Base-by-base conservation (phyloP, 2,113 vertebrate genomes). In the Aythya baeri region DNA sequence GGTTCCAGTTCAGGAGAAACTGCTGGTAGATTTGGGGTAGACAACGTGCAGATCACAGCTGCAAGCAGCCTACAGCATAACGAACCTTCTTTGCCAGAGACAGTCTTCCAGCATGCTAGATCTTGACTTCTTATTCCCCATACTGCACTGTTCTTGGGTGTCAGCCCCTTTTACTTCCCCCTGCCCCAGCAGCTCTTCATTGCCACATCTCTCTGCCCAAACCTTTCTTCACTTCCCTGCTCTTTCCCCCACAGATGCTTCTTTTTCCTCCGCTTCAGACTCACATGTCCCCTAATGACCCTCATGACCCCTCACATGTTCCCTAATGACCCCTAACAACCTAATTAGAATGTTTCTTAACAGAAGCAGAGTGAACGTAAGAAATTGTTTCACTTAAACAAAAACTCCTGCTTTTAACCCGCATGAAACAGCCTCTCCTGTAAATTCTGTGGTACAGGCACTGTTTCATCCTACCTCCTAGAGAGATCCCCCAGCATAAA, bases 1-100 rank as follows among this genome's bases (percentile, higher is more conserved):
- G 46, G 75, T 91, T 95, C 85, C 75, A 94, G 76, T 86, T 93
- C 61, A 52, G 85, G 61, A 94, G 95, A 91, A 94, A 86, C 38
- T 80, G 68, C 75, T 93, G 75, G 71, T 91, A 76, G 82, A 80
- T 74, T 74, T 80, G 67, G 71, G 79, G 80, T 62, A 86, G 88
- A 55, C 78, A 85, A 65, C 1, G 0, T 67, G 55, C 36, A 93
- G 82, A 80, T 70, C 71, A 83, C 3, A 34, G 70, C 91, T 91
- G 31, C 46, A 21, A 67, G 67, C 67, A 93, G 87, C 67, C 87
- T 93, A 66, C 54, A 91, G 86, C 44, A 67, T 68, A 83, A 49
- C 32, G n/a, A 83, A 44, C 55, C 8, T 31, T 87, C 41, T 79
- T 84, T 63, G 59, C 85, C 82, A 88, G 78, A 89, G 54, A 83